Percentiles rank a stretch among this genome's conserved stretches.
Conservation (phyloP, 2,113 vertebrate genomes). For the Notiomystis cincta region DNA sequence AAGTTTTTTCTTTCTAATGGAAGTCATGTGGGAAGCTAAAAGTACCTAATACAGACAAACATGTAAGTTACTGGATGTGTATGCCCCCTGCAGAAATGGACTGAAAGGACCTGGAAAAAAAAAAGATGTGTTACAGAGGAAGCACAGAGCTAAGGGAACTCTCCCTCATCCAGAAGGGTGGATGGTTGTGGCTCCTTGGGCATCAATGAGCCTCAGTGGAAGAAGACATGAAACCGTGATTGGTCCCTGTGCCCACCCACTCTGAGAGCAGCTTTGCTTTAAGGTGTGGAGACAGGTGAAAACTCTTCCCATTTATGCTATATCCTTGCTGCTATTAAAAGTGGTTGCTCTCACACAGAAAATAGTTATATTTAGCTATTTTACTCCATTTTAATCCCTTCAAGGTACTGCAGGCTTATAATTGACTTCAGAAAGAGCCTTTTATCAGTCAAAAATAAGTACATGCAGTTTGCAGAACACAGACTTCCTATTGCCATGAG, state of each 20-base stretch:
- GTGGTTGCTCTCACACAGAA: background rate
- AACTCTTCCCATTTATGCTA: background rate
- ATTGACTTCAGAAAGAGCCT: background rate
- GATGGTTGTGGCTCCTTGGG: background rate
- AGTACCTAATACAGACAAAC: background rate
- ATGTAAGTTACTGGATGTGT: background rate
- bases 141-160: background rate
- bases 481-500: background rate
- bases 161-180: background rate
- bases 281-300: accelerated
- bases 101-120: background rate
- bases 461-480: background rate
- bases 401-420: background rate
- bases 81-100: background rate
- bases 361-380: background rate
- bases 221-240: accelerated
- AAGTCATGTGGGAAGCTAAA: background rate
- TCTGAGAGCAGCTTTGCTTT: background rate
- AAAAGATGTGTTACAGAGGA: background rate
- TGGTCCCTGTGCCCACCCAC: background rate
- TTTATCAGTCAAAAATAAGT: background rate
- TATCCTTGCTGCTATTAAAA: background rate
- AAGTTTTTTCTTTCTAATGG: background rate
- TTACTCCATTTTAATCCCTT: background rate
- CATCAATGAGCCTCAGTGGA: background rate